Evolutionary conservation across 2,888 invertebrate genomes (phyloP).

Genomic region (Amaurobius ferox): DNA sequence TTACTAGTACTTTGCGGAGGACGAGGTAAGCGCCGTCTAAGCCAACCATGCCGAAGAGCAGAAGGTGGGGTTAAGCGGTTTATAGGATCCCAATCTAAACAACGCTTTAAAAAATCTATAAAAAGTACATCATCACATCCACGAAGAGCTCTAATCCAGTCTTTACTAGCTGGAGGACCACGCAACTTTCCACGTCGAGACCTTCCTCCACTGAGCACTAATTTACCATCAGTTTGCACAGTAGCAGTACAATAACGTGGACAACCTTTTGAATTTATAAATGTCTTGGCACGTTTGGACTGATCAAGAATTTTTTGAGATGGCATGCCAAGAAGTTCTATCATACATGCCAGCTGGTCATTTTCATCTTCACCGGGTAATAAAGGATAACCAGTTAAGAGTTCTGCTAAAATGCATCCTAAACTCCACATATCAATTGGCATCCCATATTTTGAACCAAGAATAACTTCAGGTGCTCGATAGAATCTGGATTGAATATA

Average conservation of each 20-base stretch:
- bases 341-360: constrained; percentile 98
- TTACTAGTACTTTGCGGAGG: constrained; percentile 74
- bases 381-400: constrained; percentile 96
- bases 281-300: constrained; percentile 95
- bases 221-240: constrained; percentile 90
- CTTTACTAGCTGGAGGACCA: constrained; percentile 95
- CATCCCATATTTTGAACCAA: constrained; percentile 97
- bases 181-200: constrained; percentile 95
- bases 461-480: constrained; percentile 96
- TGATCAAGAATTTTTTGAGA: constrained; percentile 89
- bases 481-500: constrained; percentile 99
- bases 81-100: constrained; percentile 98
- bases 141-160: constrained; percentile 88
- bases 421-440: constrained; percentile 96
- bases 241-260: constrained; percentile 95
- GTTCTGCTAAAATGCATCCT: constrained; percentile 96
- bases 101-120: constrained; percentile 95
- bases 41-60: constrained; percentile 93
- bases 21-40: constrained; percentile 80
- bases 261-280: constrained; percentile 93
- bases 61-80: constrained; percentile 92
- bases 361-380: constrained; percentile 99
- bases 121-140: constrained; percentile 91
- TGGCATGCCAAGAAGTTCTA: constrained; percentile 96
- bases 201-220: constrained; percentile 91